These are phyloP conservation scores for Drosophila pachea DNA, from an alignment of 1,140 invertebrate genomes.

Conservation along the genomic window DNA sequence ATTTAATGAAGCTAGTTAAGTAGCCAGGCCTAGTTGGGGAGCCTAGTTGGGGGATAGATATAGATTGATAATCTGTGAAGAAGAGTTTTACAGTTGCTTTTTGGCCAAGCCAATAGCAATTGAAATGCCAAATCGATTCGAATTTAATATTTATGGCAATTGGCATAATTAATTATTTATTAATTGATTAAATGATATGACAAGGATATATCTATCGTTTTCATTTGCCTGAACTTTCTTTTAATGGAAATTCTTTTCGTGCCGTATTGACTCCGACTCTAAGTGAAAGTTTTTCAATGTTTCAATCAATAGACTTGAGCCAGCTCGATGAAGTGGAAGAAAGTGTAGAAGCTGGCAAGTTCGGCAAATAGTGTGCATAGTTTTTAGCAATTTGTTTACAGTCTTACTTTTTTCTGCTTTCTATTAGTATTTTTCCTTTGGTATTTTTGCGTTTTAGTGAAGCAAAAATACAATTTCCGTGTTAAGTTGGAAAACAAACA, in stretches of 20 bases:
- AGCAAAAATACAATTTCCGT: slow-evolving; percentile 71
- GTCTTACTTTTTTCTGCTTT: slow-evolving; percentile 10
- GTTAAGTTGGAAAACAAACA: slow-evolving; percentile 76
- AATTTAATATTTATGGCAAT: no score
- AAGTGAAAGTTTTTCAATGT: slow-evolving; percentile 4
- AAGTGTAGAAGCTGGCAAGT: slow-evolving; percentile 13
- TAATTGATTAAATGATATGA: no score
- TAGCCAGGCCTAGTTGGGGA: no score
- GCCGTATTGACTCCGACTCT: neutral
- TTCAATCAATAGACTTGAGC: slow-evolving; percentile 11
- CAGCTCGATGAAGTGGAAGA: no score
- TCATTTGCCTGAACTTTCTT: neutral
- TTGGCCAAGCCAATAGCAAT: no score
- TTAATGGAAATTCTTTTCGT: neutral
- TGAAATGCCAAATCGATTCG: no score
- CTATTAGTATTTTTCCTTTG: neutral
- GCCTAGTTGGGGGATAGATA: no score
- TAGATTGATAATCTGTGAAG: no score
- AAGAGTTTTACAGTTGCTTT: no score
- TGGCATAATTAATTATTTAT: no score
- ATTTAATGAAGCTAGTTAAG: no score
- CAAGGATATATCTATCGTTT: no score
- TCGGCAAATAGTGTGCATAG: slow-evolving; percentile 40
- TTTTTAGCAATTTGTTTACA: slow-evolving; percentile 59
- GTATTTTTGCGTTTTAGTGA: slow-evolving; percentile 23